These are phyloP conservation scores for Druon quercuslanigerum DNA, from an alignment of 1,140 invertebrate species.

Conservation along the genomic window DNA sequence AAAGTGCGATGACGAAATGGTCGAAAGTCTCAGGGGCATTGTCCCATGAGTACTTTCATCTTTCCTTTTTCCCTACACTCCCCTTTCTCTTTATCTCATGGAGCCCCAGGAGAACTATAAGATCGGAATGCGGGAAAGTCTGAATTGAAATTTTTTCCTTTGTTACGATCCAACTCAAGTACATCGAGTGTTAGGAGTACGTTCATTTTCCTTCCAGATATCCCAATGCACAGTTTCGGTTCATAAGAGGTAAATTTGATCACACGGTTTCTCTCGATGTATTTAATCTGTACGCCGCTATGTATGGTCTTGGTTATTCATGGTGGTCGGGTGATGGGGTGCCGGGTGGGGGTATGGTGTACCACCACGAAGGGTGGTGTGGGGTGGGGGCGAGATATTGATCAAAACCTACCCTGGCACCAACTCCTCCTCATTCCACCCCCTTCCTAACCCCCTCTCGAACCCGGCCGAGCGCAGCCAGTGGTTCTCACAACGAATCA, in stretches of 20 bases:
- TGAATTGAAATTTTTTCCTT: constrained; percentile 41
- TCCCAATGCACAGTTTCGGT: constrained; percentile 18
- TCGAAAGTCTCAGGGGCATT: constrained; percentile 54
- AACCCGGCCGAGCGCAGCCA: constrained; percentile 58
- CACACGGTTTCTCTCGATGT: constrained; percentile 48
- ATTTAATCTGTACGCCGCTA: constrained; percentile 69
- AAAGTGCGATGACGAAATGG: constrained; percentile 50
- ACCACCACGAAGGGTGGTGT: constrained; percentile 64
- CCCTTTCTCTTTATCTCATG: background rate
- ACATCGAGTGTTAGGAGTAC: background rate
- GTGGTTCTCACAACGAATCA: constrained; percentile 57
- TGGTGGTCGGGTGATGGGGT: constrained; percentile 69
- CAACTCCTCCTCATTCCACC: constrained; percentile 58
- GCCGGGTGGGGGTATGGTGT: constrained; percentile 66
- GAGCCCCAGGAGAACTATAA: constrained; percentile 22
- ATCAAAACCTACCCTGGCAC: constrained; percentile 76
- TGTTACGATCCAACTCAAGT: constrained; percentile 21
- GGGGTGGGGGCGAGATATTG: constrained; percentile 74
- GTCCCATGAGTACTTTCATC: constrained; percentile 40
- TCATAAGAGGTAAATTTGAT: constrained; percentile 30
- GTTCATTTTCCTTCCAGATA: constrained; percentile 7
- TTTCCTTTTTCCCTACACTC: constrained; percentile 10
- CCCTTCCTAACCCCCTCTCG: constrained; percentile 49
- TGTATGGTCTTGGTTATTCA: constrained; percentile 73
- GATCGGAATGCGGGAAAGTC: constrained; percentile 39